A percentile compares a stretch with the other conserved stretches of the same genome.
These are phyloP conservation scores for Saccopteryx leptura DNA, from an alignment of 2,113 vertebrate species.

Conservation along the genomic window DNA sequence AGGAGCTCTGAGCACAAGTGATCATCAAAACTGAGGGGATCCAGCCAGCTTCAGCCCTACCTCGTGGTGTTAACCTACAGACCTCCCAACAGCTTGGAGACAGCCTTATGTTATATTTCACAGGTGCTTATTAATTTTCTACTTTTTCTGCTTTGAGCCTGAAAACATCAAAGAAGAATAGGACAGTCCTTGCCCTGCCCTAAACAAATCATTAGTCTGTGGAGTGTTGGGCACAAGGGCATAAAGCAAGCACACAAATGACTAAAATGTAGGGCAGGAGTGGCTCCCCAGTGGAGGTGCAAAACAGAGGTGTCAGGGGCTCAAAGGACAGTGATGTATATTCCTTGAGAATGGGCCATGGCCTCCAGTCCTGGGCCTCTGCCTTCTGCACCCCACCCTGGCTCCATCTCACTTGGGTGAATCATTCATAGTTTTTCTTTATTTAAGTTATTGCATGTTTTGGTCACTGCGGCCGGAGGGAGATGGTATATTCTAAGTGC, in stretches of 20 bases:
- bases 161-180: background rate
- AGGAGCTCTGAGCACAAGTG: background rate
- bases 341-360: background rate
- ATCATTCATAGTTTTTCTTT: constrained; percentile 14
- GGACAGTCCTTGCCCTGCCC: background rate
- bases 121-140: background rate
- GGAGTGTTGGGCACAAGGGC: background rate
- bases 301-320: background rate
- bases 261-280: background rate
- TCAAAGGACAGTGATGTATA: background rate
- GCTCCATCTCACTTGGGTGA: background rate
- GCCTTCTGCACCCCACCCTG: background rate
- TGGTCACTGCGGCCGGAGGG: background rate
- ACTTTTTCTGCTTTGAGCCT: background rate
- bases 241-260: background rate
- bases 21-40: background rate
- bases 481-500: constrained; percentile 2
- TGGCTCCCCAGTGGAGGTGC: background rate
- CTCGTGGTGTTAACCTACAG: background rate
- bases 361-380: background rate
- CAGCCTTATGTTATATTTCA: background rate
- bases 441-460: constrained; percentile 49
- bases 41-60: background rate
- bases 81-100: background rate
- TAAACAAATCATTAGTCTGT: background rate